Evolutionary conservation across 2,113 vertebrate genomes (phyloP).

Genomic region (Guaruba guarouba): DNA sequence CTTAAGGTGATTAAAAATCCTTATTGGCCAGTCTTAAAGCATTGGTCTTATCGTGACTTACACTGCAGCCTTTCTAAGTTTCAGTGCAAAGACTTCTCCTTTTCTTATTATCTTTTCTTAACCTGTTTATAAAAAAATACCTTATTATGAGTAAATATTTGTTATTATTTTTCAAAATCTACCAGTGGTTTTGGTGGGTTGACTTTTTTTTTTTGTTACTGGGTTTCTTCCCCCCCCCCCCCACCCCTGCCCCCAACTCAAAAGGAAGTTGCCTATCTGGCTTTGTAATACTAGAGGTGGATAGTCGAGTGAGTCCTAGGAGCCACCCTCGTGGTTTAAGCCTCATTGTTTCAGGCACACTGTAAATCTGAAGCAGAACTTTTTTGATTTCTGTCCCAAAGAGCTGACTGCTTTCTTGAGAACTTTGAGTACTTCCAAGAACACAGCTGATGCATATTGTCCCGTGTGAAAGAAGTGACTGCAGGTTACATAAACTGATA

Average conservation of each 20-base stretch:
- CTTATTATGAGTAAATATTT: neutral
- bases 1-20: neutral
- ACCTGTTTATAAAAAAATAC: neutral
- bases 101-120: neutral
- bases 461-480: constrained; percentile 51
- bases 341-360: neutral
- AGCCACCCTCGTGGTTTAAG: neutral
- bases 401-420: constrained; percentile 24
- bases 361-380: neutral
- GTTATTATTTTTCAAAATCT: neutral
- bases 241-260: neutral
- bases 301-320: neutral
- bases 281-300: fast-evolving
- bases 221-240: too few relatives aligned
- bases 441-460: constrained; percentile 34
- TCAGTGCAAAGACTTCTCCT: neutral
- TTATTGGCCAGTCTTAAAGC: neutral
- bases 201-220: too few relatives aligned
- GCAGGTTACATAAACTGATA: constrained; percentile 30
- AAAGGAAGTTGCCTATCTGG: neutral
- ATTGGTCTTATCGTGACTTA: neutral
- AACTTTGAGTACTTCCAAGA: constrained; percentile 54
- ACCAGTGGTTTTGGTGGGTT: neutral
- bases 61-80: neutral
- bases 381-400: neutral